Evolutionary conservation across 2,797 vertebrate genomes (phyloP).

Genomic region (Peromyscus nudipes): DNA sequence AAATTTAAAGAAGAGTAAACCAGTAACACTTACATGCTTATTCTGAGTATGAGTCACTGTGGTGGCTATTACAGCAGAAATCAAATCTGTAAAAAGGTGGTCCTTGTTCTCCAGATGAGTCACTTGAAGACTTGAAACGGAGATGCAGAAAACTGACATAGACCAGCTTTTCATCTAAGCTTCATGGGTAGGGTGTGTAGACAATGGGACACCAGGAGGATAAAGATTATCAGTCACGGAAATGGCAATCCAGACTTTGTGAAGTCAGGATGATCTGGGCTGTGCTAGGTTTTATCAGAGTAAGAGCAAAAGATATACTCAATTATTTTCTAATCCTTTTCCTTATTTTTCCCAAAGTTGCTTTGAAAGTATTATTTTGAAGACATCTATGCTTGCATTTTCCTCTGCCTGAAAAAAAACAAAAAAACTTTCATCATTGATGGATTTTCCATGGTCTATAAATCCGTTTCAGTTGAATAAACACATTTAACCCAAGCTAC

Average conservation of each 20-base stretch:
- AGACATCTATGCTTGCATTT: slow-evolving; percentile 63
- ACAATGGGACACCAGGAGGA: neutral
- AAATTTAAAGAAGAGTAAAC: neutral
- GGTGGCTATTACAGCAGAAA: neutral
- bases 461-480: slow-evolving; percentile 77
- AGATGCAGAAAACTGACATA: slow-evolving; percentile 19
- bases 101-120: neutral
- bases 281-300: neutral
- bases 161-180: neutral
- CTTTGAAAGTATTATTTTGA: slow-evolving; percentile 66
- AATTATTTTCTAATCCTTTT: slow-evolving; percentile 40
- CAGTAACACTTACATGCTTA: neutral
- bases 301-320: neutral
- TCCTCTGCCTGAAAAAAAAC: slow-evolving; percentile 42
- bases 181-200: neutral
- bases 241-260: neutral
- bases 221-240: neutral
- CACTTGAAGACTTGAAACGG: neutral
- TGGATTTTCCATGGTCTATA: slow-evolving; percentile 80
- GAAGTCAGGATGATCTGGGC: neutral
- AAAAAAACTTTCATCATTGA: slow-evolving; percentile 5
- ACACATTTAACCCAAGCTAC: slow-evolving; percentile 77
- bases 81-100: neutral
- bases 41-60: neutral
- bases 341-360: slow-evolving; percentile 58